Conservation (phyloP, 2,797 vertebrate genomes). For the Dipus sagitta region DNA sequence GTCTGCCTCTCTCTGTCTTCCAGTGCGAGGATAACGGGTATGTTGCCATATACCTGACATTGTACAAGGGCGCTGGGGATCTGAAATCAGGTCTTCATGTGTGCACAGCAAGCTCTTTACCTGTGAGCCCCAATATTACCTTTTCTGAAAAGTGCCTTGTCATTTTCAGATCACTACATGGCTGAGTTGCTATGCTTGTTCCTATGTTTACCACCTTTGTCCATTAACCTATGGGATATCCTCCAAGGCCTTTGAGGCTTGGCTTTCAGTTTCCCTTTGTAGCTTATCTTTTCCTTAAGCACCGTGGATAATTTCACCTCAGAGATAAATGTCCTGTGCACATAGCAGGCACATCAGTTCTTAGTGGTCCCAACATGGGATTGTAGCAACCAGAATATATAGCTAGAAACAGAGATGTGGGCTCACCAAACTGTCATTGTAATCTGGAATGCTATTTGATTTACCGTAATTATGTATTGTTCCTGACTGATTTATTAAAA, state of each 20-base stretch:
- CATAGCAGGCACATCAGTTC: background rate
- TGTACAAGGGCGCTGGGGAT: too few species aligned
- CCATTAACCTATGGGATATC: background rate
- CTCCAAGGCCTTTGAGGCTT: background rate
- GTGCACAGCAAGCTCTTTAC: too few species aligned
- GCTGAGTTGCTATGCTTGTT: background rate
- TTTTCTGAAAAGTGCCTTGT: constrained; percentile 16
- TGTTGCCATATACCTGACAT: too few species aligned
- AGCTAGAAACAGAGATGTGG: background rate
- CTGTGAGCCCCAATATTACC: background rate
- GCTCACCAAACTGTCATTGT: background rate
- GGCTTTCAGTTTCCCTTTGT: background rate
- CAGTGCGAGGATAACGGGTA: too few species aligned
- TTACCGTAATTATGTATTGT: background rate
- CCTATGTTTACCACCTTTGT: background rate
- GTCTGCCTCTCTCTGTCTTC: too few species aligned
- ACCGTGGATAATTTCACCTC: background rate
- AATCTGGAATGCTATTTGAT: background rate
- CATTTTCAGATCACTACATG: background rate
- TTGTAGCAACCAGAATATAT: background rate
- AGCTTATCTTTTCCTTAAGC: background rate
- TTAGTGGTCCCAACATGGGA: background rate
- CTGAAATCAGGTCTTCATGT: too few species aligned
- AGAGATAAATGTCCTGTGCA: background rate
- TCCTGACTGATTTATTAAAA: constrained; percentile 38